phyloP scores from a whole-genome alignment of 2,888 invertebrate genomes.

The Dryococelus australis region DNA sequence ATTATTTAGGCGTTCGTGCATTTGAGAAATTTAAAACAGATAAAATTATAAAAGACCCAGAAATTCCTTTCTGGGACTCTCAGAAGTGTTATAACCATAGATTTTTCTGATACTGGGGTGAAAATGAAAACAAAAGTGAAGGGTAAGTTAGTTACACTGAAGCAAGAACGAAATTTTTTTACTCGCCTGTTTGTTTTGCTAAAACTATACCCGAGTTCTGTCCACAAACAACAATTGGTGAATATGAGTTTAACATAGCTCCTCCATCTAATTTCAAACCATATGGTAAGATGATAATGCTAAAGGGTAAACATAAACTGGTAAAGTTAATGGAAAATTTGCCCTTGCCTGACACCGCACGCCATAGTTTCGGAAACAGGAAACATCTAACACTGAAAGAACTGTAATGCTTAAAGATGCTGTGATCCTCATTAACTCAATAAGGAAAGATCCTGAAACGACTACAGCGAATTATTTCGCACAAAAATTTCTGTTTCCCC shows the following conservation, averaged over 20 bases:
- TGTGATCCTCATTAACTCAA: not conserved
- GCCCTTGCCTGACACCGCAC: not conserved
- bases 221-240: constrained; percentile 4
- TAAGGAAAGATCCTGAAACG: constrained; percentile 18
- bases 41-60: too few relatives aligned
- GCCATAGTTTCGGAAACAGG: not conserved
- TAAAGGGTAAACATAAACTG: not conserved
- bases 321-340: not conserved
- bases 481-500: not conserved
- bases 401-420: too few relatives aligned
- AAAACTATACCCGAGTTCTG: not conserved
- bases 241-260: not conserved
- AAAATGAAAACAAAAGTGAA: not conserved
- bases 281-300: not conserved
- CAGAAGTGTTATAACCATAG: too few relatives aligned
- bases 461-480: constrained; percentile 1
- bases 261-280: not conserved
- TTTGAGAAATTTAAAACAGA: too few relatives aligned
- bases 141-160: not conserved
- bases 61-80: too few relatives aligned
- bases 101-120: too few relatives aligned
- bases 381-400: not conserved
- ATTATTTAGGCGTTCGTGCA: too few relatives aligned
- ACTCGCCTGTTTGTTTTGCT: not conserved
- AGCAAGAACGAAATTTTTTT: constrained; percentile 11